Base-by-base conservation (phyloP, 2,797 vertebrate species). In the Ciconia nigra region DNA sequence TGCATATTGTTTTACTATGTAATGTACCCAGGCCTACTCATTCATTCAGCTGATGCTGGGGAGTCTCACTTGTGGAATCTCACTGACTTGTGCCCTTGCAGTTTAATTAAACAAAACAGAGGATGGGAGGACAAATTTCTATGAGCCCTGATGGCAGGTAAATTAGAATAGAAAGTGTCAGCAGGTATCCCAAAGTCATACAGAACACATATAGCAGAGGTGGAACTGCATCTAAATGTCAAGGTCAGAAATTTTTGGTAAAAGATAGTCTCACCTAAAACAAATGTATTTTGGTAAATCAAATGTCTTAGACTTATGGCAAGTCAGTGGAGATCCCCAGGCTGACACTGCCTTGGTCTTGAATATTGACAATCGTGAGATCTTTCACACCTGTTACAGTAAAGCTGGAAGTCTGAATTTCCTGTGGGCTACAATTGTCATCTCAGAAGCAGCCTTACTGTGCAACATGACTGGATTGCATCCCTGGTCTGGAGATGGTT, bases 61-160 rank as follows among this genome's bases (percentile, higher is more conserved):
- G 20, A 58, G n/a, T 58, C 31, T 84, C 11, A 1, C 1, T 16
- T 81, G 54, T 52, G 41, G 19, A 88, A 83, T 74, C 37, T 83
- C 91, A 65, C 35, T 49, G 69, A 49, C 24, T 88, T 74, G 6
- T 93, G 44, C 20, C 37, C 41, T 83, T 83, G 25, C 10, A 47
- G 31, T 70, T 89, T 77, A 86, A 74, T 91, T 81, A 74, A 89
- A 83, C 20, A 44, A 93, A 88, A 42, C 21, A 61, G 37, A 89
- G 16, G 8, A 58, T n/a, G 58, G 47, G 33, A 86, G 13, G 31
- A 84, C 7, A 62, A 69, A 72, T 61, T 81, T 66, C 17, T 83
- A 14, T 51, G 54, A 82, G 44, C 29, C 15, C 28, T 33, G 9
- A 13, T 59, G 58, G 33, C 12, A 63, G 54, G 25, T 57, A 66